phyloP scores from a whole-genome alignment of 2,888 invertebrate species.

The Synanthedon formicaeformis region DNA sequence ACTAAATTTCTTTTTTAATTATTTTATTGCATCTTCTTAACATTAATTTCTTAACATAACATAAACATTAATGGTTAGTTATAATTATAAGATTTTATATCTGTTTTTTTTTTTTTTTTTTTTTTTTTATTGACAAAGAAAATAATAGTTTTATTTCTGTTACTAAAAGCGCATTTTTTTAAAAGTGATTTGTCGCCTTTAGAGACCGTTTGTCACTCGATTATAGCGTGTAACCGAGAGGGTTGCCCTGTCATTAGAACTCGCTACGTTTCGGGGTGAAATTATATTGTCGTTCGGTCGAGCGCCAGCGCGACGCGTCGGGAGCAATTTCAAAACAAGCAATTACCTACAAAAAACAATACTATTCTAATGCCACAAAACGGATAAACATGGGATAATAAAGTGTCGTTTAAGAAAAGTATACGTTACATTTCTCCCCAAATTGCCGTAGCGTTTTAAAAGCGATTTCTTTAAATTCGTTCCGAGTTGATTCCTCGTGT shows the following conservation, averaged over 20 bases:
- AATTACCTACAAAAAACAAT: slow-evolving; percentile 32
- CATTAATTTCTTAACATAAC: too few relatives aligned
- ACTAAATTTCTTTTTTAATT: too few relatives aligned
- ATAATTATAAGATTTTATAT: too few relatives aligned
- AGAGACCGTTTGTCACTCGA: slow-evolving; percentile 64
- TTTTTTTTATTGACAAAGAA: too few relatives aligned
- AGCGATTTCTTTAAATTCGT: slow-evolving; percentile 16
- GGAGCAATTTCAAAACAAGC: slow-evolving; percentile 48
- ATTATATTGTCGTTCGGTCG: slow-evolving; percentile 57
- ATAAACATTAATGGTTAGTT: too few relatives aligned
- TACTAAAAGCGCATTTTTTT: slow-evolving; percentile 1
- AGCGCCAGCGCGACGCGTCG: slow-evolving; percentile 32
- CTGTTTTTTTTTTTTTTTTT: too few relatives aligned
- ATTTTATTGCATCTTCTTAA: too few relatives aligned
- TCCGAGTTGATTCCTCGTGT: background rate
- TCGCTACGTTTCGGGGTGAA: slow-evolving; percentile 33
- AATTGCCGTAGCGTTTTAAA: slow-evolving; percentile 36
- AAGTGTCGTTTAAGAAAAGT: slow-evolving; percentile 68
- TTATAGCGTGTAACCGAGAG: slow-evolving; percentile 50
- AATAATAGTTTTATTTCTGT: background rate
- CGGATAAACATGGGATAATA: slow-evolving; percentile 59
- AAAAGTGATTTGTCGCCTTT: slow-evolving; percentile 40
- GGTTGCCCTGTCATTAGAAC: slow-evolving; percentile 52
- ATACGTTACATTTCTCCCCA: slow-evolving; percentile 37
- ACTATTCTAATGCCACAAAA: slow-evolving; percentile 60